These are phyloP conservation scores for Bathynomus jamesi DNA, from an alignment of 1,140 invertebrate genomes.

Conservation along the genomic window DNA sequence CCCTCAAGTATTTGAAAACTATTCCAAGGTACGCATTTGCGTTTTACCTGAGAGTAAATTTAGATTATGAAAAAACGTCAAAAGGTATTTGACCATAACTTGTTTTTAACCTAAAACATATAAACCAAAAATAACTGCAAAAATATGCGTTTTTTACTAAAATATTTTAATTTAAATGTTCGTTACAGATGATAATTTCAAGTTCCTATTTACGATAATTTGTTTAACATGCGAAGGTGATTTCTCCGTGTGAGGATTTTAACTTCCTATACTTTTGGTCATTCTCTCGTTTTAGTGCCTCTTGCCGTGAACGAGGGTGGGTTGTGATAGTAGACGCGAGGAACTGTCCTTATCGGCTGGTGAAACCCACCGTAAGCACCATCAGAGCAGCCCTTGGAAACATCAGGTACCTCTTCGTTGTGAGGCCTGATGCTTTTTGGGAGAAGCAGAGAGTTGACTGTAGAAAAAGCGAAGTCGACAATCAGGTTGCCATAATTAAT, in stretches of 20 bases:
- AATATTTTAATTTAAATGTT: too few species aligned
- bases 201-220: too few species aligned
- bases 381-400: slow-evolving; percentile 48
- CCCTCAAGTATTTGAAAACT: slow-evolving; percentile 36
- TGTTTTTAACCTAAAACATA: too few species aligned
- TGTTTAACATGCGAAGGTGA: too few species aligned
- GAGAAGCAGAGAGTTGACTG: slow-evolving; percentile 61
- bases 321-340: slow-evolving; percentile 57
- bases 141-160: too few species aligned
- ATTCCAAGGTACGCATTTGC: slow-evolving; percentile 30
- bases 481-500: slow-evolving; percentile 50
- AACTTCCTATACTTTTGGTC: too few species aligned
- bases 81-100: too few species aligned
- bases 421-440: slow-evolving; percentile 63
- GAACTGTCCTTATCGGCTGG: slow-evolving; percentile 54
- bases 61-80: too few species aligned
- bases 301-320: slow-evolving; percentile 50
- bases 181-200: too few species aligned
- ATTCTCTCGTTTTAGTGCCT: slow-evolving; percentile 42
- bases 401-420: slow-evolving; percentile 45
- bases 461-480: slow-evolving; percentile 54
- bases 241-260: too few species aligned
- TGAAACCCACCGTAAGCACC: slow-evolving; percentile 48
- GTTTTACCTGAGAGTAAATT: too few species aligned
- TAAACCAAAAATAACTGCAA: too few species aligned